Conservation (phyloP, 1,140 invertebrate species). For the Druon quercuslanigerum region DNA sequence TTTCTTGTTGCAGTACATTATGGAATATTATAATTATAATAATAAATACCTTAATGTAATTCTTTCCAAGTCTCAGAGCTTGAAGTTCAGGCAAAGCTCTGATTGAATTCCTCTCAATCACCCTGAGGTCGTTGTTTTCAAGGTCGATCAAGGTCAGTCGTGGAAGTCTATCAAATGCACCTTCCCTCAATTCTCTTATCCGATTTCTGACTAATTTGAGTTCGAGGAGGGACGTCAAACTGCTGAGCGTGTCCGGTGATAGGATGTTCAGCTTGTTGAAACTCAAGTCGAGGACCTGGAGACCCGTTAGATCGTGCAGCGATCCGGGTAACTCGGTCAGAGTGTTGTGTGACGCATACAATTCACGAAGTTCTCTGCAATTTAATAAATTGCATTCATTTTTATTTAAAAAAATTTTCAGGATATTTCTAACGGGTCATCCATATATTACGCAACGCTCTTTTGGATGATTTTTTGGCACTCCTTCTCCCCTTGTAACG, state of each 20-base stretch:
- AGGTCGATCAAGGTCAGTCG: constrained; percentile 85
- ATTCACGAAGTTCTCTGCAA: constrained; percentile 80
- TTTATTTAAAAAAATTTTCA: background rate
- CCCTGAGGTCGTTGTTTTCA: constrained; percentile 87
- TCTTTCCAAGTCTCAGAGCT: constrained; percentile 85
- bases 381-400: constrained; percentile 33
- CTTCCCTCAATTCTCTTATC: constrained; percentile 82
- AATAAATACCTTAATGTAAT: constrained; percentile 79
- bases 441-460: no score
- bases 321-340: constrained; percentile 83
- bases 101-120: constrained; percentile 86
- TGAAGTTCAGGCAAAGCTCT: constrained; percentile 85
- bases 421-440: no score
- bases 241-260: constrained; percentile 81
- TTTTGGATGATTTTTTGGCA: no score
- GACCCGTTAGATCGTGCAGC: constrained; percentile 80
- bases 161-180: constrained; percentile 83
- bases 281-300: constrained; percentile 85
- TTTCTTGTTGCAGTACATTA: no score
- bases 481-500: no score
- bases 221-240: constrained; percentile 80
- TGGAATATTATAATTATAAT: no score
- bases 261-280: constrained; percentile 86
- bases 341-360: constrained; percentile 88
- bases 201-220: constrained; percentile 85